These are phyloP conservation scores for Ormyrus pomaceus DNA, from an alignment of 2,888 invertebrate species.

Conservation along the genomic window DNA sequence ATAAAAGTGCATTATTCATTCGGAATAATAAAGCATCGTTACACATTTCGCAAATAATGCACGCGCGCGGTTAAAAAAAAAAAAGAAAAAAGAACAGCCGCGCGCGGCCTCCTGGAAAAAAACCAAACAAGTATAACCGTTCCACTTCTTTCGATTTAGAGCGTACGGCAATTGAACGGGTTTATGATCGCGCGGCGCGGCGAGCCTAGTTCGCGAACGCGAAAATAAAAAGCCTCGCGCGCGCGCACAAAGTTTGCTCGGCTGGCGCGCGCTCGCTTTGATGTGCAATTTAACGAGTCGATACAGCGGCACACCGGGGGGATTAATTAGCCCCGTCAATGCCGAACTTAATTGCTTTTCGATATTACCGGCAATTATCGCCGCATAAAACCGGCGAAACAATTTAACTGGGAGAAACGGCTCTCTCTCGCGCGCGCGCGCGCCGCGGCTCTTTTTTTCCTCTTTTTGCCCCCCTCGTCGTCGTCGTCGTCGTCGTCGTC, in stretches of 20 bases:
- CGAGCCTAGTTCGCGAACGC: no score
- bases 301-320: neutral
- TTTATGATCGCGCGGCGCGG: no score
- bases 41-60: no score
- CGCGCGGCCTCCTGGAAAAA: no score
- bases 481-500: slow-evolving; percentile 1
- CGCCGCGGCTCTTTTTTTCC: slow-evolving; percentile 23
- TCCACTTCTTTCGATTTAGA: slow-evolving; percentile 2
- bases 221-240: neutral
- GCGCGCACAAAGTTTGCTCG: neutral
- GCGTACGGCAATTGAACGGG: neutral
- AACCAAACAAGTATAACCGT: no score
- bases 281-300: slow-evolving; percentile 2
- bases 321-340: slow-evolving; percentile 46
- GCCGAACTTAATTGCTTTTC: slow-evolving; percentile 49
- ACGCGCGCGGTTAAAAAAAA: no score
- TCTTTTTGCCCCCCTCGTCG: neutral
- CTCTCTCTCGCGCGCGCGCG: slow-evolving; percentile 11
- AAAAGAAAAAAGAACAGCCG: no score
- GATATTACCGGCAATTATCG: slow-evolving; percentile 51
- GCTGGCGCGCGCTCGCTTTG: neutral
- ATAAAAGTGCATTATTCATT: no score
- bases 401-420: slow-evolving; percentile 34
- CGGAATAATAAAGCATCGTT: no score
- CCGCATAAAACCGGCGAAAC: slow-evolving; percentile 44